A percentile compares a stretch with the other conserved stretches of the same genome.
Conservation (phyloP, 2,113 vertebrate species). For the Thamnaconus septentrionalis region DNA sequence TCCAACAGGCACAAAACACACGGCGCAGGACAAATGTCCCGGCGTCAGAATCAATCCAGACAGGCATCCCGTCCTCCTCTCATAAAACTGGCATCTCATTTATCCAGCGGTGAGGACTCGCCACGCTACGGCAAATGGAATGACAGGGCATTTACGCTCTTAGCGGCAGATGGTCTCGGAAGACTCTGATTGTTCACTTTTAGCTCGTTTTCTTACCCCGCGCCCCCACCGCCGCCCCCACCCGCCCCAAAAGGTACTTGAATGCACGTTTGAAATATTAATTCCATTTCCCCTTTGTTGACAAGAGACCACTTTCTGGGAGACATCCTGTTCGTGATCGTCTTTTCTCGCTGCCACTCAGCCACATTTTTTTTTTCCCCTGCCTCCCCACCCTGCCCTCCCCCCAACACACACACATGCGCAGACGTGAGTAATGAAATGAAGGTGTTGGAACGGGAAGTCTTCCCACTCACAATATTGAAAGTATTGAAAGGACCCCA, state of each 20-base stretch:
- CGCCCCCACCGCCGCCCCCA: background rate
- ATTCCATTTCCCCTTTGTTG: constrained; percentile 53
- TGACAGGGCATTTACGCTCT: constrained; percentile 56
- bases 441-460: constrained; percentile 49
- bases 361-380: background rate
- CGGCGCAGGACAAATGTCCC: constrained; percentile 68
- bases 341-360: background rate
- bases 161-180: constrained; percentile 30
- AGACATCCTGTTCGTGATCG: constrained; percentile 34
- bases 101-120: constrained; percentile 53
- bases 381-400: no score
- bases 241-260: constrained; percentile 7
- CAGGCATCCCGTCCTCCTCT: constrained; percentile 66
- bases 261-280: constrained; percentile 49
- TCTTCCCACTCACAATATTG: constrained; percentile 54
- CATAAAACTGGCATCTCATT: constrained; percentile 75
- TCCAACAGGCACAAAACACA: constrained; percentile 72
- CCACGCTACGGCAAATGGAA: constrained; percentile 53
- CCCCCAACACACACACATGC: constrained; percentile 21
- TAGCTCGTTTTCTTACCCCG: constrained; percentile 13
- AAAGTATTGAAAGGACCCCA: constrained; percentile 53
- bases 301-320: constrained; percentile 27
- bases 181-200: constrained; percentile 36
- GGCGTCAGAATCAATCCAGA: constrained; percentile 71
- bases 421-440: constrained; percentile 42